Evolutionary conservation across 2,888 invertebrate genomes (phyloP), one percentile per base, ranked within the genome.

Genomic region (Ennomos erosarius): DNA sequence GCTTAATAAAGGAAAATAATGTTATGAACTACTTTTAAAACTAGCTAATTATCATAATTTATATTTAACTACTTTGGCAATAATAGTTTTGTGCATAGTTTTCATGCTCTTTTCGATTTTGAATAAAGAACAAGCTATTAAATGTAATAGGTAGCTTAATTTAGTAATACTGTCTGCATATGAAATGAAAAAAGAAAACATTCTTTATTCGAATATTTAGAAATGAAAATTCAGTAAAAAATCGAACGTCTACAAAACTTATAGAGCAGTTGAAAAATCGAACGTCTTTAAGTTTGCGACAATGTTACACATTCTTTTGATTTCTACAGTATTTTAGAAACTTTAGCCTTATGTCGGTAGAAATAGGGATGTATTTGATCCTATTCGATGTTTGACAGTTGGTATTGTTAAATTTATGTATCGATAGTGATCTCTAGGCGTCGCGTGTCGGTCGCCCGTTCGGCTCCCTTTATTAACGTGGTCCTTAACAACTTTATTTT

Each of bases 401-500:
- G 72, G 76, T 68, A 80, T 71, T 68, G 70, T 70, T 79, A 79
- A 76, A 73, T 81, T 82, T 78, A 59, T 59, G 87, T 79, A 74
- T 76, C 71, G 87, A 87, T 88, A 82, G 80, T 75, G 79, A 88
- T 88, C 87, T 75, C 72, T 70, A 70, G 75, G 78, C 76, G 80
- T 88, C 85, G 87, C 87, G 88, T 89, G 88, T 75, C 71, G 71
- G 71, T 69, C 71, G 78, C 78, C 75, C 75, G 78, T 78, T 73
- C 71, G 58, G 55, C 59, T 68, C 75, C 79, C 80, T 81, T 79
- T 74, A 79, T 78, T 74, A 75, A 70, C 70, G 69, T 65, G 75
- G 70, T 76, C 77, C 76, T 76, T 82, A 85, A 89, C 88, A 86
- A 88, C 88, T 88, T 84, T 85, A 89, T 89, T 85, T 82, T 86